These are phyloP conservation scores for Calameuta idolon DNA, from an alignment of 2,888 invertebrate genomes.

Conservation along the genomic window DNA sequence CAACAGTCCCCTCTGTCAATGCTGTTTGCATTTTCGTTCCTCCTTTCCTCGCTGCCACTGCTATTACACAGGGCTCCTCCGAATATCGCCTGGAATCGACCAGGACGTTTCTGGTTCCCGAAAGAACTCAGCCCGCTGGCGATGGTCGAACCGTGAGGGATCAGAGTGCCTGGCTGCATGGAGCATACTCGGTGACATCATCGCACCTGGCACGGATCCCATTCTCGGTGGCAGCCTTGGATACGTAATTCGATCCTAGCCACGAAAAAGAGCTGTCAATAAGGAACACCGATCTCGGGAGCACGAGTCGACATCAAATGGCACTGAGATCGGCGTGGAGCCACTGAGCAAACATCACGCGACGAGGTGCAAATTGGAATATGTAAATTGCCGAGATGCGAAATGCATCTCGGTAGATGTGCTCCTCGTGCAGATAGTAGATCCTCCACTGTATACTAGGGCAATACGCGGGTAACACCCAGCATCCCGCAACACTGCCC, in stretches of 20 bases:
- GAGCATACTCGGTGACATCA: neutral
- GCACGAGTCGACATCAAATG: conserved; percentile 17
- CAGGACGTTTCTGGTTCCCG: neutral
- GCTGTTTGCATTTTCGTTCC: neutral
- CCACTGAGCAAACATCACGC: conserved; percentile 34
- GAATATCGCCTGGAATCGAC: neutral
- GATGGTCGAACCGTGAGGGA: neutral
- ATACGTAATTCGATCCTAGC: conserved; percentile 28
- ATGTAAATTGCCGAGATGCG: conserved; percentile 26
- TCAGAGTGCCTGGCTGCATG: neutral
- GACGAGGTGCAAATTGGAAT: conserved; percentile 35
- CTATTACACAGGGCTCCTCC: neutral
- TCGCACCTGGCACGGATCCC: neutral
- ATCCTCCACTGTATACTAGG: neutral
- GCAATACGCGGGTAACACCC: neutral
- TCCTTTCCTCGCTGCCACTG: neutral
- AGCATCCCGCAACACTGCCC: neutral
- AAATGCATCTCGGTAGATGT: neutral
- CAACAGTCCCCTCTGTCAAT: neutral
- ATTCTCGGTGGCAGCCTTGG: neutral
- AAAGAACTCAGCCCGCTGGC: neutral
- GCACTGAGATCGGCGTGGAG: conserved; percentile 10
- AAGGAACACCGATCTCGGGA: conserved; percentile 18
- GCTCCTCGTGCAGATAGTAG: neutral
- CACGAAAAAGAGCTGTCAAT: conserved; percentile 24